phyloP scores from a whole-genome alignment of 2,113 vertebrate species.

The Festucalex cinctus region DNA sequence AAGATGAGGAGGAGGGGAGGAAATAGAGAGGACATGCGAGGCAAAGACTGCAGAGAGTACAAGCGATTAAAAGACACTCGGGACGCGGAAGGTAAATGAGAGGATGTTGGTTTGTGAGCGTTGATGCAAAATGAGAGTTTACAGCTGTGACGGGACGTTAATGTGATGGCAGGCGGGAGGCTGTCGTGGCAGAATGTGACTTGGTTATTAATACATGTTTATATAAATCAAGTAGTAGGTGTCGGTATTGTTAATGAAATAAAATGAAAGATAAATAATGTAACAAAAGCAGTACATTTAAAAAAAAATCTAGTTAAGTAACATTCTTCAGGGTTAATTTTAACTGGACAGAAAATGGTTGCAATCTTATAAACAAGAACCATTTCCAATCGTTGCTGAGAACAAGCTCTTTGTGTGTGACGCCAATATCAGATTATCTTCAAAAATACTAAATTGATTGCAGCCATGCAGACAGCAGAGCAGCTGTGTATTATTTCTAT shows the following conservation, averaged over 20 bases:
- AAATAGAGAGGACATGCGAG: slow-evolving; percentile 22
- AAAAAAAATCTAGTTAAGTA: too few species aligned
- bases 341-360: background rate
- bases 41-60: slow-evolving; percentile 34
- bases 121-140: slow-evolving; percentile 29
- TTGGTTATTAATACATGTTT: too few species aligned
- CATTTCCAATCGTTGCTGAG: too few species aligned
- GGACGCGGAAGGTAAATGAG: slow-evolving; percentile 51
- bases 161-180: slow-evolving; percentile 35
- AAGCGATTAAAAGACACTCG: slow-evolving; percentile 54
- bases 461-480: background rate
- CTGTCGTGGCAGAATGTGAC: slow-evolving; percentile 15
- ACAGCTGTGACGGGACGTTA: slow-evolving; percentile 9
- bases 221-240: too few species aligned
- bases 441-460: background rate
- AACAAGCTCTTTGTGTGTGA: background rate
- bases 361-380: background rate
- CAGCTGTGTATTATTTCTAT: background rate
- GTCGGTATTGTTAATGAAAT: too few species aligned
- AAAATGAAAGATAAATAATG: too few species aligned
- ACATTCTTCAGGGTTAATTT: too few species aligned
- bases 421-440: background rate
- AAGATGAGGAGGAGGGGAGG: slow-evolving; percentile 35
- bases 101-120: slow-evolving; percentile 24
- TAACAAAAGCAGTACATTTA: too few species aligned